Percentiles rank a stretch among this genome's conserved stretches.
These are phyloP conservation scores for Aegotheles bennettii DNA, from an alignment of 2,113 vertebrate genomes.

Conservation along the genomic window DNA sequence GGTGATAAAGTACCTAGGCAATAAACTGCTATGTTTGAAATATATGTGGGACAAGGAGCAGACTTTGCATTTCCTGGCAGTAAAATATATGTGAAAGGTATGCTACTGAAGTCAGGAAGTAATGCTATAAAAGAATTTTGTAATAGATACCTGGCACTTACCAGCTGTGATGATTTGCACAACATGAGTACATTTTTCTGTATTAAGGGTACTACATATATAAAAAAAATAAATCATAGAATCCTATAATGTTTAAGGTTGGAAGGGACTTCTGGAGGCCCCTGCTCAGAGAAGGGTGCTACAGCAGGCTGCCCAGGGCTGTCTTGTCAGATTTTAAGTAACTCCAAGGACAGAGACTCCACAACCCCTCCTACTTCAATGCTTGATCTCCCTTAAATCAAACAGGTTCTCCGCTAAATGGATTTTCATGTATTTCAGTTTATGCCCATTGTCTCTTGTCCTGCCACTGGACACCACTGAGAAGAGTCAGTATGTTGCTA, in stretches of 20 bases:
- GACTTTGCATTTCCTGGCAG: not conserved
- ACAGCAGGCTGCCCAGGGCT: not conserved
- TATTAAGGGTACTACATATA: not conserved
- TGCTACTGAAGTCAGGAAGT: not conserved
- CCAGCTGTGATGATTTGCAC: not conserved
- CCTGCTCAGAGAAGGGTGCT: not conserved
- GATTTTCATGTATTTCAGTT: not conserved
- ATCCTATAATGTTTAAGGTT: not conserved
- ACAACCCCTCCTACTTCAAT: not conserved
- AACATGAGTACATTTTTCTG: not conserved
- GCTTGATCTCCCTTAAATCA: not conserved
- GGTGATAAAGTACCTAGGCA: not conserved
- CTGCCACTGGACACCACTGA: not conserved
- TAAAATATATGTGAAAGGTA: not conserved
- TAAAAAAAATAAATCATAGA: not conserved
- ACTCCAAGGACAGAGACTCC: not conserved
- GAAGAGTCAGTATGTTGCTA: no score
- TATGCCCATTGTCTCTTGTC: not conserved
- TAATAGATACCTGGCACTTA: not conserved
- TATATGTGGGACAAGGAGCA: not conserved
- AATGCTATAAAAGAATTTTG: not conserved
- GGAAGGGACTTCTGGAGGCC: not conserved
- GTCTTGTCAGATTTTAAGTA: not conserved
- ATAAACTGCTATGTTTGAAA: not conserved
- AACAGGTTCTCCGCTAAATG: not conserved